Base-by-base conservation (phyloP, 2,797 vertebrate species). In the Galaxias olidus region DNA sequence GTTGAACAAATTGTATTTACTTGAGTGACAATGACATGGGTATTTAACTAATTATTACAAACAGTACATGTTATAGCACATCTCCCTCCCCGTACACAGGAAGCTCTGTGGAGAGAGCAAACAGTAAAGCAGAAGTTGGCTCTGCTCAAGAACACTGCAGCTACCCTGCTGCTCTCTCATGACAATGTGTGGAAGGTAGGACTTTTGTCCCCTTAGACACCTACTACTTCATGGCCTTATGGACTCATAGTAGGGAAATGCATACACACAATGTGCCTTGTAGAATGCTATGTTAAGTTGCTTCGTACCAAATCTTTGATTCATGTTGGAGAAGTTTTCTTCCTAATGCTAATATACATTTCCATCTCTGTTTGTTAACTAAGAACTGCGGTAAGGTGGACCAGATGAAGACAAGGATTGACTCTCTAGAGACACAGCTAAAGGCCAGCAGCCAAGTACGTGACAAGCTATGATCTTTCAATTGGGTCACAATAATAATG, bases 301-400 rank as follows among this genome's bases (percentile, higher is more conserved):
- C 30, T 30, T 3, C 3, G 30, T 30, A 6, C 2, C 30, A 30
- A 30, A 30, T 30, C 30, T 30, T 2, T 30, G 30, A 30, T 30
- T 30, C 30, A 30, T 30, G 30, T 30, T 30, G 30, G 30, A 30
- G 30, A 30, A 2, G 3, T 30, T 6, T 30, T 30, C 30, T 30
- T 30, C 30, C 30, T n/a, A n/a, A n/a, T n/a, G n/a, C n/a, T n/a
- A n/a, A n/a, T n/a, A n/a, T n/a, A n/a, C n/a, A n/a, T n/a, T 30
- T 30, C 30, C 30, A 2, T 46, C 57, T 45, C 17, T 46, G 1
- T 19, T 11, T 59, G 10, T 40, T 17, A n/a, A 45, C n/a, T 45
- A 71, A 94, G 93, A 88, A 84, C 13, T 92, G 91, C 63, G 78
- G 90, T 30, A 90, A 93, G 0, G 92, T 93, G 77, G 92, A 93